These are phyloP conservation scores for Poeciliopsis infans DNA, from an alignment of 2,797 vertebrate species.

Conservation along the genomic window DNA sequence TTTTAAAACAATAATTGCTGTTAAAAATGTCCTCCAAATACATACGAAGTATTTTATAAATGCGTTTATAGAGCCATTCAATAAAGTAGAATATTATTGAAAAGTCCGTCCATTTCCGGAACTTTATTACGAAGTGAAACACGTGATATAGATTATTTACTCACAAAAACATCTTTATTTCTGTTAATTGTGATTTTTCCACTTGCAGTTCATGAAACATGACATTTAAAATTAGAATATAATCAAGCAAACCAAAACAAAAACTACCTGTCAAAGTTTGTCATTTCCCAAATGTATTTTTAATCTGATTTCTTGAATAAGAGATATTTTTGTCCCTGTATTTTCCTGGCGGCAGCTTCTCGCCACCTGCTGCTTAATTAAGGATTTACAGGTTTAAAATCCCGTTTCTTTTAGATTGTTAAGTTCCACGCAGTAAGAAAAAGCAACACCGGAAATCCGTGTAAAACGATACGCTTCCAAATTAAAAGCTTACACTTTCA, in stretches of 20 bases:
- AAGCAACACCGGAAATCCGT: background rate
- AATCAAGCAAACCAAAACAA: too few species aligned
- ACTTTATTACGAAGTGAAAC: too few species aligned
- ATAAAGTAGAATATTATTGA: too few species aligned
- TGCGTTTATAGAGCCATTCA: background rate
- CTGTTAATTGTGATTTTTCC: too few species aligned
- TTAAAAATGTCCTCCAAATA: background rate
- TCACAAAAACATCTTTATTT: too few species aligned
- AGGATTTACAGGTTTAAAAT: background rate
- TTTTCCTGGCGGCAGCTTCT: constrained; percentile 1
- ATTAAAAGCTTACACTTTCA: constrained; percentile 4
- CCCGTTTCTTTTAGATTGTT: background rate
- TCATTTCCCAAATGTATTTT: too few species aligned
- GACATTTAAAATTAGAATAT: too few species aligned
- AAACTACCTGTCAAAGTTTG: too few species aligned
- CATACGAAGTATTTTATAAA: background rate
- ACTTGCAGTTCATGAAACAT: too few species aligned
- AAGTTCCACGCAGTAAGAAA: background rate
- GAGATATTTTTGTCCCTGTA: background rate
- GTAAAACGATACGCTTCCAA: background rate
- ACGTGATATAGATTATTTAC: too few species aligned
- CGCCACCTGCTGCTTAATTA: constrained; percentile 49
- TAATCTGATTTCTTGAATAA: background rate
- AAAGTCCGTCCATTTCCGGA: too few species aligned
- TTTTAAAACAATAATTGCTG: background rate